Percentiles rank a stretch among this genome's conserved stretches.
Conservation (phyloP, 2,797 vertebrate genomes). For the Gobio occitaniae region DNA sequence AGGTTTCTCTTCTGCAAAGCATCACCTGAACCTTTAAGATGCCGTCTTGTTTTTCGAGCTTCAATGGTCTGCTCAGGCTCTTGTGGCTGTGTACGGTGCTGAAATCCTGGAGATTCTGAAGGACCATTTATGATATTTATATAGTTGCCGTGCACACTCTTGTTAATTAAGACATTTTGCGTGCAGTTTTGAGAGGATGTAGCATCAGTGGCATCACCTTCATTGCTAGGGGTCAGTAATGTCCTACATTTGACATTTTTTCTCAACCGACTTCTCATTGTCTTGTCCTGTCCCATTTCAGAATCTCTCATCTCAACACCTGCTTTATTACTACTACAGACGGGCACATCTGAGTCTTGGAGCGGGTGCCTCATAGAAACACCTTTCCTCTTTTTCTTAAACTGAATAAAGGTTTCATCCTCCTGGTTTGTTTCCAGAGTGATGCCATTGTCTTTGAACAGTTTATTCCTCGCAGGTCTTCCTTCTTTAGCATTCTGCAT, state of each 20-base stretch:
- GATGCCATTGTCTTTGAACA: not conserved
- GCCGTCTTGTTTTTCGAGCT: constrained; percentile 1
- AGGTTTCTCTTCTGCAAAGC: not conserved
- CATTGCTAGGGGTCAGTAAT: not conserved
- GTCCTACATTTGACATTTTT: not conserved
- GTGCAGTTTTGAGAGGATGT: not conserved
- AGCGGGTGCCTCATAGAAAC: not conserved
- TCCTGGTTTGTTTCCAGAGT: not conserved
- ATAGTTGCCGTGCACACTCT: not conserved
- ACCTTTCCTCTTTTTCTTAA: constrained; percentile 17
- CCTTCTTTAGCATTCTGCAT: not conserved
- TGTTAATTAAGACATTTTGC: not conserved
- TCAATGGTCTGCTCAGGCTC: not conserved
- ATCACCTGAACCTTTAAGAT: not conserved
- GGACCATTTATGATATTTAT: not conserved
- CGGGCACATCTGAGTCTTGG: not conserved
- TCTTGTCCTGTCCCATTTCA: not conserved
- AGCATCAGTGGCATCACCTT: not conserved
- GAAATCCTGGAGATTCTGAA: not conserved
- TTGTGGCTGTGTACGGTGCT: not conserved
- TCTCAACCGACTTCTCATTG: not conserved
- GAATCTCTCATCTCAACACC: not conserved
- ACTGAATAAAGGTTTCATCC: not conserved
- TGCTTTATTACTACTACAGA: not conserved
- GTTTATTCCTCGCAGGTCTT: not conserved